Evolutionary conservation across 2,113 vertebrate species (phyloP).

Genomic region (Pseudopipra pipra): DNA sequence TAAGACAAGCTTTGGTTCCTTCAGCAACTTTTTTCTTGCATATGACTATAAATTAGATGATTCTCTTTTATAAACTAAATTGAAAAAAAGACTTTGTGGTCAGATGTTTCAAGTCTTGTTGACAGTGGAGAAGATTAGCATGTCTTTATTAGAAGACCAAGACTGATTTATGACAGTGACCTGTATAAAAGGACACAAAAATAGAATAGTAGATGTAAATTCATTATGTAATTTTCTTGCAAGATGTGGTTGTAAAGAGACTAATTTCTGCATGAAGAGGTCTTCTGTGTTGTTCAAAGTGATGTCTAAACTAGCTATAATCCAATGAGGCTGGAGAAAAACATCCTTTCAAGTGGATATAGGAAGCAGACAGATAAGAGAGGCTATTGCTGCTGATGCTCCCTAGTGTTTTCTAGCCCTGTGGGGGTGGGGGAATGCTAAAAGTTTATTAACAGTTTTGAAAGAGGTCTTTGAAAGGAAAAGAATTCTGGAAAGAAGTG

Average conservation of each 20-base stretch:
- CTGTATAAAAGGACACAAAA: constrained; percentile 5
- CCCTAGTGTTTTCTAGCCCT: not conserved
- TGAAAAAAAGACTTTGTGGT: not conserved
- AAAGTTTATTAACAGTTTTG: not conserved
- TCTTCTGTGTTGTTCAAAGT: not conserved
- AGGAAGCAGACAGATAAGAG: not conserved
- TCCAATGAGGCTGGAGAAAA: not conserved
- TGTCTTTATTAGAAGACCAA: not conserved
- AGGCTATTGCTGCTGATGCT: not conserved
- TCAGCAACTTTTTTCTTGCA: not conserved
- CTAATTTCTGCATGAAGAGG: not conserved
- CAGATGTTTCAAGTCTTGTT: not conserved
- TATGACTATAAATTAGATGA: not conserved
- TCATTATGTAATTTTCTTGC: not conserved
- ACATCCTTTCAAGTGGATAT: not conserved
- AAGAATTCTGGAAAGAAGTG: not conserved
- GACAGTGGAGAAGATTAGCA: not conserved
- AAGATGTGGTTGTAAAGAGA: not conserved
- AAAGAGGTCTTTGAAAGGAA: not conserved
- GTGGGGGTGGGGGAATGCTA: not conserved
- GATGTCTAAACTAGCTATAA: not conserved
- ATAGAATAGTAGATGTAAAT: not conserved
- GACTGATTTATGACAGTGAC: not conserved
- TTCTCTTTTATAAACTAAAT: not conserved
- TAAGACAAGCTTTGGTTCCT: not conserved